phyloP scores from a whole-genome alignment of 2,113 vertebrate species.

The Pomatorhinus ruficollis region DNA sequence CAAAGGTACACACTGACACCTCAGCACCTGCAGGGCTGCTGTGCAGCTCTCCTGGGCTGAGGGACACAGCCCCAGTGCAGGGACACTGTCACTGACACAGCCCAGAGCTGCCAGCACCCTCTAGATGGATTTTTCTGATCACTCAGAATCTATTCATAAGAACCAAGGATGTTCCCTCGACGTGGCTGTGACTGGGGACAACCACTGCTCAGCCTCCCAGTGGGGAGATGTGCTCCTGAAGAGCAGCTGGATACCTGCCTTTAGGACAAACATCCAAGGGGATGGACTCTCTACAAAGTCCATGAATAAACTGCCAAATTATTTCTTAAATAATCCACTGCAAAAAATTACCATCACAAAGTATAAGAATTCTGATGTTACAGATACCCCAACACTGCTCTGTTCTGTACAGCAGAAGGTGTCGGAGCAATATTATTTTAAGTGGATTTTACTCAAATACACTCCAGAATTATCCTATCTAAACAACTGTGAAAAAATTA shows the following conservation, averaged over 20 bases:
- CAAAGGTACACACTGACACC: fast-evolving
- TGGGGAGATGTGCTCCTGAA: fast-evolving
- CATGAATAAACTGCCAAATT: neutral
- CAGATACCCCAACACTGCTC: neutral
- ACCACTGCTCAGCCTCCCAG: fast-evolving
- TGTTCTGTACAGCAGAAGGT: neutral
- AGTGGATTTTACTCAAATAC: neutral
- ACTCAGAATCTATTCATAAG: too few relatives aligned
- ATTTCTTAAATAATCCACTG: neutral
- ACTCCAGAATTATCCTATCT: neutral
- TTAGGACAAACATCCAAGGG: too few relatives aligned
- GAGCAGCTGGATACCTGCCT: neutral
- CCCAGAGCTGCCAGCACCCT: neutral
- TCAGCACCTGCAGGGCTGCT: neutral
- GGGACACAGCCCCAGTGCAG: neutral
- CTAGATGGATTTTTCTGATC: fast-evolving
- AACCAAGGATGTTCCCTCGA: too few relatives aligned
- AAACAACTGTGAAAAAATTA: neutral
- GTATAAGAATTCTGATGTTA: neutral
- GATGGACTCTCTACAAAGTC: neutral
- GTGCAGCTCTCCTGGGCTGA: fast-evolving
- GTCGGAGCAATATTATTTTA: fast-evolving
- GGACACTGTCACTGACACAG: fast-evolving
- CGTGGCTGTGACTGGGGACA: fast-evolving
- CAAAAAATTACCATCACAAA: neutral